Conservation (phyloP, 1,140 invertebrate genomes). For the Cephus cinctus region DNA sequence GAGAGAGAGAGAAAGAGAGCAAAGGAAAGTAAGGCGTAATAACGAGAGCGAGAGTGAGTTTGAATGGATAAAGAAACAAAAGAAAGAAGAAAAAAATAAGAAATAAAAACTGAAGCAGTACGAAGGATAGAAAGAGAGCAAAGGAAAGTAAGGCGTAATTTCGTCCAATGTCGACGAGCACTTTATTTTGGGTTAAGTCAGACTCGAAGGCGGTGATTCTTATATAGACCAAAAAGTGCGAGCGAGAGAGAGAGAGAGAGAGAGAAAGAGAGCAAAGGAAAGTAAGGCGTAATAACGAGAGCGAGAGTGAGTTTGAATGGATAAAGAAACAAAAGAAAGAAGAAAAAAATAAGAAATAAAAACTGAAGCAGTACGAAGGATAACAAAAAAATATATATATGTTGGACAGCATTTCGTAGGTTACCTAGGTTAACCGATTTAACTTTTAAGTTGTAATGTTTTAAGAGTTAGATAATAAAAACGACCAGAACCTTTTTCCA, state of each 20-base stretch:
- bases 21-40: background rate
- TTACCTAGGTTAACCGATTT: slow-evolving; percentile 41
- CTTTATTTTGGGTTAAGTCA: too few relatives aligned
- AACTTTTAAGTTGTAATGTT: slow-evolving; percentile 51
- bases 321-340: slow-evolving; percentile 5
- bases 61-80: slow-evolving; percentile 2
- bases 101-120: slow-evolving; percentile 4
- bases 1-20: background rate
- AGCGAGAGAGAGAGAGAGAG: background rate
- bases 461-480: slow-evolving; percentile 53
- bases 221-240: slow-evolving; percentile 21
- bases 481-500: slow-evolving; percentile 45
- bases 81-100: slow-evolving; percentile 4
- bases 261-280: background rate
- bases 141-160: too few relatives aligned
- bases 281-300: slow-evolving; percentile 3
- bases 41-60: background rate
- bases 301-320: background rate
- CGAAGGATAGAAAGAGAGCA: too few relatives aligned
- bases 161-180: too few relatives aligned
- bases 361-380: slow-evolving; percentile 3
- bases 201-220: too few relatives aligned
- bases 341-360: slow-evolving; percentile 5
- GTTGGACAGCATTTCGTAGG: slow-evolving; percentile 38
- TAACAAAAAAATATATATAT: too few relatives aligned